Percentiles rank a stretch among this genome's conserved stretches.
Conservation (phyloP, 2,113 vertebrate species). For the Alces alces region DNA sequence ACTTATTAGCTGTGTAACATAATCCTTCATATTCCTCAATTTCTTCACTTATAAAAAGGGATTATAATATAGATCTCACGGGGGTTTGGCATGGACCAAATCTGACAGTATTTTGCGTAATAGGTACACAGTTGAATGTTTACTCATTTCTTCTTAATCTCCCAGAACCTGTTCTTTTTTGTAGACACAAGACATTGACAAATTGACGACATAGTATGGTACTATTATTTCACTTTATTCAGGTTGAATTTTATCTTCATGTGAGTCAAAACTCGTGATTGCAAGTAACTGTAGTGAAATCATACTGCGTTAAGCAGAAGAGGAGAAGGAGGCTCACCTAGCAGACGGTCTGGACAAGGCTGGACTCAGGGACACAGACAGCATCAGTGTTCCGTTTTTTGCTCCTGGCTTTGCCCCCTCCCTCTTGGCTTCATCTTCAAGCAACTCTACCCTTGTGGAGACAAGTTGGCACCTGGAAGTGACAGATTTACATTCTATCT, state of each 20-base stretch:
- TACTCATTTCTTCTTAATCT: background rate
- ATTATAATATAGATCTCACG: background rate
- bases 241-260: background rate
- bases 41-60: background rate
- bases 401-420: background rate
- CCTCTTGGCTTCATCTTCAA: background rate
- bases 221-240: background rate
- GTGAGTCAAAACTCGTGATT: background rate
- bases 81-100: background rate
- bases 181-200: background rate
- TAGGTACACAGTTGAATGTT: background rate
- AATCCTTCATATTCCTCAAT: background rate
- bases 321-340: background rate
- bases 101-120: background rate
- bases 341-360: background rate
- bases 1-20: background rate
- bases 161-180: background rate
- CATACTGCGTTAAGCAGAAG: background rate
- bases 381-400: background rate
- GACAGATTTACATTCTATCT: background rate
- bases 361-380: background rate
- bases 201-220: too few relatives aligned
- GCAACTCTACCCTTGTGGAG: background rate
- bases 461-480: background rate
- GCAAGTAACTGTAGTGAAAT: background rate